phyloP scores from a whole-genome alignment of 30 jellyfish, hydroid and myxozoan species.

The Rhopilema esculentum region DNA sequence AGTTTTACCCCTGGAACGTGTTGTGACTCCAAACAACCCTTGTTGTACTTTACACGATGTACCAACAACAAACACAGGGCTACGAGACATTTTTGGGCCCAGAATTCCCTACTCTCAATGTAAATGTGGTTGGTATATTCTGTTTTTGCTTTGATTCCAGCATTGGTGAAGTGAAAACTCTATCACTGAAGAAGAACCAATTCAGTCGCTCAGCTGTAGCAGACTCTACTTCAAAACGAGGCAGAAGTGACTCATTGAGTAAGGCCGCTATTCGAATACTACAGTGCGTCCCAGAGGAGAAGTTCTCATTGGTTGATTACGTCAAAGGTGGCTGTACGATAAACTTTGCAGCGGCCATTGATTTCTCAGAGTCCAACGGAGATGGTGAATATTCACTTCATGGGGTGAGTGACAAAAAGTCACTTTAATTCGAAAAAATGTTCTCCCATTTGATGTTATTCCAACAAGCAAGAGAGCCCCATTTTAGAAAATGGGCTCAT shows the following conservation, averaged over 20 bases:
- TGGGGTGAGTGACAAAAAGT: conserved; percentile 29
- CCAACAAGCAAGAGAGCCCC: not conserved
- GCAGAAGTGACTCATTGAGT: conserved; percentile 37
- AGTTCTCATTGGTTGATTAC: conserved; percentile 74
- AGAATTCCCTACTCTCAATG: too few relatives aligned
- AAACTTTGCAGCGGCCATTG: conserved; percentile 67
- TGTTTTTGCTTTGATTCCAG: conserved; percentile 1
- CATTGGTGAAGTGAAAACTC: conserved; percentile 74
- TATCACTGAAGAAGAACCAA: conserved; percentile 39
- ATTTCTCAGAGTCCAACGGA: conserved; percentile 77
- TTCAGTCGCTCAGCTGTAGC: conserved; percentile 6
- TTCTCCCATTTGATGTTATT: not conserved
- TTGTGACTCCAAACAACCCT: too few relatives aligned
- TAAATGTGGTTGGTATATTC: too few relatives aligned
- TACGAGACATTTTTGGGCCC: too few relatives aligned
- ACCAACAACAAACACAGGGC: too few relatives aligned
- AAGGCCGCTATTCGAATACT: conserved; percentile 56
- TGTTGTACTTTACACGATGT: too few relatives aligned
- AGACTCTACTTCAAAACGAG: conserved; percentile 33
- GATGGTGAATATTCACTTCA: conserved; percentile 64
- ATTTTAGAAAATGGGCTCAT: too few relatives aligned
- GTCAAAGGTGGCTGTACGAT: conserved; percentile 69
- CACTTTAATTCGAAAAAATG: not conserved
- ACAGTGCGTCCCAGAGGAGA: conserved; percentile 76
- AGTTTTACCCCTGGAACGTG: too few relatives aligned